Percentiles rank a stretch among this genome's conserved stretches.
Conservation (phyloP, 2,797 vertebrate genomes). For the Pelochelys cantorii region DNA sequence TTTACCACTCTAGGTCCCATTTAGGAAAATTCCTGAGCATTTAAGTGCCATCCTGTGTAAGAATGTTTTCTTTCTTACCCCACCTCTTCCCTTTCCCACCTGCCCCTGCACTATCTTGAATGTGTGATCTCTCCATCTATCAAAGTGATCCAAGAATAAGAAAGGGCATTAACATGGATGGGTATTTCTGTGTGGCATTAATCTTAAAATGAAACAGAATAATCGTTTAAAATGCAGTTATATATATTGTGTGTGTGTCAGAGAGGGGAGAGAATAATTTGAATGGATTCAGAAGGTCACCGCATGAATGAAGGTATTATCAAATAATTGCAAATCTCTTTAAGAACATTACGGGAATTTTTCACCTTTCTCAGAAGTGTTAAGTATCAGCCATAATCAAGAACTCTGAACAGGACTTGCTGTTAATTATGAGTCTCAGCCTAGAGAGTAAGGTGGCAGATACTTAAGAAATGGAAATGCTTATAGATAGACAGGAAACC, state of each 20-base stretch:
- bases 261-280: not conserved
- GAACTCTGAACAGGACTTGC: slow-evolving; percentile 34
- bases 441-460: not conserved
- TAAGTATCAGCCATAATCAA: slow-evolving; percentile 10
- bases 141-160: not conserved
- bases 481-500: not conserved
- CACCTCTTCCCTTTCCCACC: not conserved
- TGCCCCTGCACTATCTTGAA: fast-evolving
- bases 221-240: not conserved
- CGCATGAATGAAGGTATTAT: slow-evolving; percentile 37
- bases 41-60: not conserved
- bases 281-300: slow-evolving; percentile 55
- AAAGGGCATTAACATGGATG: not conserved
- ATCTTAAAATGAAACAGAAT: fast-evolving
- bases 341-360: slow-evolving; percentile 24
- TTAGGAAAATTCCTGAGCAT: not conserved
- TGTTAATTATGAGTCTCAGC: slow-evolving; percentile 41
- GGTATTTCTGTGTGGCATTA: not conserved
- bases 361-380: slow-evolving; percentile 59
- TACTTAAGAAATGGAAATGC: not conserved
- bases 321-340: slow-evolving; percentile 57
- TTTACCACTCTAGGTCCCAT: not conserved
- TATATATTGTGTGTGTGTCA: fast-evolving
- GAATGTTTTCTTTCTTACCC: not conserved
- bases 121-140: not conserved